phyloP scores from a whole-genome alignment of 2,113 vertebrate genomes.

The Piaya cayana region DNA sequence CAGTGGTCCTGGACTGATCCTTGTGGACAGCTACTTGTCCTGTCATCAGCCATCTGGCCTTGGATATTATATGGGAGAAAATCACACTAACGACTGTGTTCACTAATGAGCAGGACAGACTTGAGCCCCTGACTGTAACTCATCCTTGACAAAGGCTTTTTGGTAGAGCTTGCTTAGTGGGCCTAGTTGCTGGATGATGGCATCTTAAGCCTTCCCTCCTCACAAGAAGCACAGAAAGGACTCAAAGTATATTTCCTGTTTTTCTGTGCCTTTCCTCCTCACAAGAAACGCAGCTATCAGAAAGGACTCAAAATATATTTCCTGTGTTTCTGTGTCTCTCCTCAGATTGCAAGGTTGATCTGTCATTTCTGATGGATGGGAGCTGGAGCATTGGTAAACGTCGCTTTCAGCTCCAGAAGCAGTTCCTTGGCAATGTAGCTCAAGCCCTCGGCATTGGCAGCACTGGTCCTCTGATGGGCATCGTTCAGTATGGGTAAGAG shows the following conservation, averaged over 20 bases:
- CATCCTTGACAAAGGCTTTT: background rate
- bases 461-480: conserved; percentile 90
- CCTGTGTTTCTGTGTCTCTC: background rate
- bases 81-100: background rate
- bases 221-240: background rate
- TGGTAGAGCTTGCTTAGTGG: background rate
- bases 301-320: background rate
- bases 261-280: background rate
- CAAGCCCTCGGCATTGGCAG: conserved; percentile 86
- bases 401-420: conserved; percentile 94
- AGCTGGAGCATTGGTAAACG: conserved; percentile 95
- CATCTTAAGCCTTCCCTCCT: background rate
- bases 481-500: conserved; percentile 93
- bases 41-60: background rate
- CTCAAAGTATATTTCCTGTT: background rate
- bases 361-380: conserved; percentile 93
- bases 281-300: background rate
- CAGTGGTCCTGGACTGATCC: background rate
- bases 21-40: background rate
- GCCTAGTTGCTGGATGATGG: background rate
- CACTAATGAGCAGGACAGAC: background rate
- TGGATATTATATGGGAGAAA: background rate
- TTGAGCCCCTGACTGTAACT: background rate
- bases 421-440: conserved; percentile 86
- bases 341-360: conserved; percentile 91